Evolutionary conservation across 2,888 invertebrate species (phyloP), one percentile per base, ranked within the genome.

Genomic region (Drosophila quinaria): DNA sequence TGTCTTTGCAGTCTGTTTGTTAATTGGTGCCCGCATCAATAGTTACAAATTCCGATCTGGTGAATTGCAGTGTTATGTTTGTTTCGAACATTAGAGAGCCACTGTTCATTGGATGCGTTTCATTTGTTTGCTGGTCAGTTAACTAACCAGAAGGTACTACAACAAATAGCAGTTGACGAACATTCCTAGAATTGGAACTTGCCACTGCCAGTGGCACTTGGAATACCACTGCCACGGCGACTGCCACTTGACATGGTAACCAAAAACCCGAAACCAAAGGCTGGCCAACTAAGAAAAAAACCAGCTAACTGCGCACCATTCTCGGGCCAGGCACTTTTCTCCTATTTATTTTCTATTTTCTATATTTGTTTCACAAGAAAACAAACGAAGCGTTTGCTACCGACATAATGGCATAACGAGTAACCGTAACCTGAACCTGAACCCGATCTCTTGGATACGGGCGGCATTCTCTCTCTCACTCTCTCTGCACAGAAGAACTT

Each of bases 231-330:
- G 47, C 39, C 50, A 49, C n/a, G 41, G 46, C 46, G 42, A 63
- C 58, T 80, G 81, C 73, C 78, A 86, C 84, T 86, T 85, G 84
- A 85, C 84, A 76, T 85, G 81, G 86, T 75, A 86, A 84, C 86
- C 86, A 80, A 84, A 84, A 75, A 86, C 68, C 78, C 63, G 62
- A 71, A 75, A 80, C 70, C 80, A 83, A 71, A 70, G 72, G 37
- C 79, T 73, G 64, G 59, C 37, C 47, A 41, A 58, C 33, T 44
- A 25, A 55, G 50, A 73, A 64, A 19, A 55, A 56, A 73, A 64
- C 51, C 64, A 42, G 70, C 81, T 74, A 81, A 70, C 79, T 74
- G 63, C 61, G 51, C 63, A 31, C 29, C 35, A 41, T 33, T 52
- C 74, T 56, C 25, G 59, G 15, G 50, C 15, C 51, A 54, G 59